Conservation (phyloP, 2,888 invertebrate genomes). For the Sclerodermus sp. region DNA sequence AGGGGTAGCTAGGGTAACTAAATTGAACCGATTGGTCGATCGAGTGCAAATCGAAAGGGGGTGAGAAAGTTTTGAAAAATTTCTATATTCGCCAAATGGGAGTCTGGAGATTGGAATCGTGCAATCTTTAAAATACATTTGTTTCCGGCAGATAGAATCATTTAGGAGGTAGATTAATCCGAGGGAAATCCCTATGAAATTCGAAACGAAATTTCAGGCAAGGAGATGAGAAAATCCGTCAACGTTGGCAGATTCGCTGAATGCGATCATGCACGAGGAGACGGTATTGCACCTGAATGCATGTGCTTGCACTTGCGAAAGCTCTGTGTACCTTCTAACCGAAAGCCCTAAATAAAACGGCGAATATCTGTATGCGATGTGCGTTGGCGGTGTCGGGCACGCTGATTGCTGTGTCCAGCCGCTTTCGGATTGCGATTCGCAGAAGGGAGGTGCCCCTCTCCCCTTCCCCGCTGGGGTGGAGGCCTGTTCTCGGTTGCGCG, state of each 20-base stretch:
- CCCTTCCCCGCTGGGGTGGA: not conserved
- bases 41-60: too few relatives aligned
- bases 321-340: constrained; percentile 29
- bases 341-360: constrained; percentile 39
- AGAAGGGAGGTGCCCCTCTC: not conserved
- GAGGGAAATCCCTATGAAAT: constrained; percentile 29
- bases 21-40: too few relatives aligned
- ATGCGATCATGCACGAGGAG: not conserved
- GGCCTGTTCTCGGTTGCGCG: not conserved
- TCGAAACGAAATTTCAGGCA: constrained; percentile 36
- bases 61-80: too few relatives aligned
- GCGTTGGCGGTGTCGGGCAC: constrained; percentile 32
- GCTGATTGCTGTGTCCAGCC: constrained; percentile 42
- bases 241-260: too few relatives aligned
- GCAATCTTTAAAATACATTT: constrained; percentile 16
- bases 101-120: too few relatives aligned
- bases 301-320: constrained; percentile 3
- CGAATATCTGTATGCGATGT: constrained; percentile 37
- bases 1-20: too few relatives aligned
- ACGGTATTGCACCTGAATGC: not conserved
- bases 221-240: too few relatives aligned
- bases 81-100: too few relatives aligned
- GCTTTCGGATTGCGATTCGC: constrained; percentile 22
- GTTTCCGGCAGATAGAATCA: constrained; percentile 27
- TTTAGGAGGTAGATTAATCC: constrained; percentile 32